phyloP scores from a whole-genome alignment of 2,113 vertebrate species.

The Gavia stellata region DNA sequence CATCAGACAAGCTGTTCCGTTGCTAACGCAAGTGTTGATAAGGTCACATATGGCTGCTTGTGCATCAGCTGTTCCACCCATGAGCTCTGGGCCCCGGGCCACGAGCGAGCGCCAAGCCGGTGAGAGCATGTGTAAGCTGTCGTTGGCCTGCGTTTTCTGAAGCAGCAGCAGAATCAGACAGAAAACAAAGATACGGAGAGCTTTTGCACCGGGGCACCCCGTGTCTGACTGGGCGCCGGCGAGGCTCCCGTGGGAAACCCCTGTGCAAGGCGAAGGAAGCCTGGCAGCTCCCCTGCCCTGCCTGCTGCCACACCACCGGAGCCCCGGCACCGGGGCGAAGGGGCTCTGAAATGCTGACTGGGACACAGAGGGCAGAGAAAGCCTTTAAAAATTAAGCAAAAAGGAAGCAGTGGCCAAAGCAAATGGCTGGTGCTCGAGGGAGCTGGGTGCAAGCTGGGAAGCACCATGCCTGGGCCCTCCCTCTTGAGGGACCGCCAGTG shows the following conservation, averaged over 20 bases:
- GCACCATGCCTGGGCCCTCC: neutral
- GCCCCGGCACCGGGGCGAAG: neutral
- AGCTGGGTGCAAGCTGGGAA: neutral
- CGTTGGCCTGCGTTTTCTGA: neutral
- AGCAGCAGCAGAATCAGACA: neutral
- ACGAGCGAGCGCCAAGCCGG: neutral
- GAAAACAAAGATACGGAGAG: neutral
- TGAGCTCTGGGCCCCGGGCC: neutral
- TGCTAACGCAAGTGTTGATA: no score
- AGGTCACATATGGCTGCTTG: neutral
- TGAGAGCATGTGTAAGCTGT: neutral
- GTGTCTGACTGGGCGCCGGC: accelerated
- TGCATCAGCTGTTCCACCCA: neutral
- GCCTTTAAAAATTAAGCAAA: neutral
- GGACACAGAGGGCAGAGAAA: neutral
- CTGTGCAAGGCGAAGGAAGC: neutral
- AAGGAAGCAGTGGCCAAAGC: neutral
- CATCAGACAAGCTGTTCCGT: neutral
- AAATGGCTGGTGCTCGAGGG: neutral
- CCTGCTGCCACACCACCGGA: neutral
- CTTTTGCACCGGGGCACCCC: neutral
- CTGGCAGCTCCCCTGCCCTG: neutral
- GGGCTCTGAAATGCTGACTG: neutral
- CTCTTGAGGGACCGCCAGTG: neutral
- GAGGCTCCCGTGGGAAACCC: neutral